A percentile compares a stretch with the other conserved stretches of the same genome.
Evolutionary conservation across 2,797 vertebrate genomes (phyloP).

Genomic region (Gymnopithys bicolor): DNA sequence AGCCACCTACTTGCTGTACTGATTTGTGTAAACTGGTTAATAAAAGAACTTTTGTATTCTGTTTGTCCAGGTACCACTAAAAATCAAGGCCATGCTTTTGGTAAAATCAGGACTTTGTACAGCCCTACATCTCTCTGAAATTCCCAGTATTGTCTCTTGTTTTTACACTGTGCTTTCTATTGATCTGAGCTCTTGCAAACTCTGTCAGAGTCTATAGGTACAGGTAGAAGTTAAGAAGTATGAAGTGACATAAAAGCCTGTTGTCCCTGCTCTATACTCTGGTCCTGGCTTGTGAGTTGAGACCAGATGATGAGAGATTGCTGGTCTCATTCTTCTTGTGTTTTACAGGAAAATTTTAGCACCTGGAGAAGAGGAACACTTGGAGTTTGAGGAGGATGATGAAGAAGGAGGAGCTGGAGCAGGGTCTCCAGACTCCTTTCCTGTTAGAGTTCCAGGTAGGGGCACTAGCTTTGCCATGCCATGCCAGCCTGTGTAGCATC

Average conservation of each 20-base stretch:
- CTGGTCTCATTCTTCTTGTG: neutral
- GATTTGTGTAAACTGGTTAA: neutral
- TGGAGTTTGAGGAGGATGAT: slow-evolving; percentile 94
- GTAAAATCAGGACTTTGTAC: neutral
- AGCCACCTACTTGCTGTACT: neutral
- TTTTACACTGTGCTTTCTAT: neutral
- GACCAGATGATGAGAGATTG: neutral
- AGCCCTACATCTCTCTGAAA: neutral
- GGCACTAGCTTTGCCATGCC: neutral
- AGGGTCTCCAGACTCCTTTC: slow-evolving; percentile 86
- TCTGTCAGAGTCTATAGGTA: neutral
- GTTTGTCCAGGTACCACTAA: neutral
- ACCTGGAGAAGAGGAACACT: slow-evolving; percentile 96
- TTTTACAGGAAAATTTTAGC: slow-evolving; percentile 91
- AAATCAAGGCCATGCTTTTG: neutral
- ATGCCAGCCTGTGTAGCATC: neutral
- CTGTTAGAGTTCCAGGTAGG: slow-evolving; percentile 89
- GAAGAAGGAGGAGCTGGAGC: slow-evolving; percentile 87
- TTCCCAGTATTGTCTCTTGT: neutral
- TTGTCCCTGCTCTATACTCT: neutral
- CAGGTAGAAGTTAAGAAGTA: neutral
- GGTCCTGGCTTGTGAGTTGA: neutral
- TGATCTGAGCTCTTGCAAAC: neutral
- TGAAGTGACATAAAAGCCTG: neutral
- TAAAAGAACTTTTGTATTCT: neutral